phyloP scores from a whole-genome alignment of 2,113 vertebrate species.

The Dipodomys merriami region DNA sequence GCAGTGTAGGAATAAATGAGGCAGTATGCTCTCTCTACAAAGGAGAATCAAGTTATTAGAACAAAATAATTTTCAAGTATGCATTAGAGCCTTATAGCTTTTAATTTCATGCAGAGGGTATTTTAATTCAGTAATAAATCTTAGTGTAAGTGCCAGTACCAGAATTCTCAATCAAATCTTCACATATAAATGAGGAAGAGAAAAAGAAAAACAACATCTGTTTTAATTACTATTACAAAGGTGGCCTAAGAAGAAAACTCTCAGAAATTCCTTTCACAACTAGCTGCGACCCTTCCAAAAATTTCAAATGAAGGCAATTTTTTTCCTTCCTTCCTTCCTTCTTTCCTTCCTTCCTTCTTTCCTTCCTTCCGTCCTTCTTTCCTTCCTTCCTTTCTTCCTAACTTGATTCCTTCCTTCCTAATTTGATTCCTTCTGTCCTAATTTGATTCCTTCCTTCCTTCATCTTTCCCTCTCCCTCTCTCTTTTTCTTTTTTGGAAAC shows the following conservation, averaged over 20 bases:
- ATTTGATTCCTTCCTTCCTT: too few relatives aligned
- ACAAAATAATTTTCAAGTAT: slow-evolving; percentile 47
- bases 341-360: too few relatives aligned
- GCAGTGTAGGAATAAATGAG: background rate
- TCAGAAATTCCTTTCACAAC: background rate
- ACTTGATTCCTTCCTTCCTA: too few relatives aligned
- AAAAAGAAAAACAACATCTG: background rate
- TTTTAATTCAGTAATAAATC: slow-evolving; percentile 53
- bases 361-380: too few relatives aligned
- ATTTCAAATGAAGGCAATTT: slow-evolving; percentile 34
- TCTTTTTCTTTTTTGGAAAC: background rate
- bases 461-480: too few relatives aligned
- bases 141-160: slow-evolving; percentile 31
- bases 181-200: slow-evolving; percentile 13
- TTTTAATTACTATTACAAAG: background rate
- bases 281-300: background rate
- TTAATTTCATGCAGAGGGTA: slow-evolving; percentile 34
- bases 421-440: background rate
- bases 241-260: background rate
- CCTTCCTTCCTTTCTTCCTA: too few relatives aligned
- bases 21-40: background rate
- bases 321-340: too few relatives aligned
- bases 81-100: slow-evolving; percentile 31
- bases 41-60: slow-evolving; percentile 51
- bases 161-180: slow-evolving; percentile 39